Evolutionary conservation across 2,797 vertebrate species (phyloP).

Genomic region (Toxotes lorentzi): DNA sequence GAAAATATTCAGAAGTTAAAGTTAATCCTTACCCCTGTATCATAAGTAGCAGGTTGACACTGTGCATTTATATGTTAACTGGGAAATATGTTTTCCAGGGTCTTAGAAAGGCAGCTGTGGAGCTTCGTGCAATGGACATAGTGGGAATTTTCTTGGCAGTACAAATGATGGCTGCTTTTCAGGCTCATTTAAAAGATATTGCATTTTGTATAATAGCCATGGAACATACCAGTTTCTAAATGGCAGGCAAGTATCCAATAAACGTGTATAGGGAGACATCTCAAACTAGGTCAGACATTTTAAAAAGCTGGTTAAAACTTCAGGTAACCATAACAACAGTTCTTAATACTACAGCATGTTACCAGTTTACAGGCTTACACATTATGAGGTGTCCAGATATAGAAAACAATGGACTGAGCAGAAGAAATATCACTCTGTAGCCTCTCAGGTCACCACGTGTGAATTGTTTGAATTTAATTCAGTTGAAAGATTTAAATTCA

Average conservation of each 20-base stretch:
- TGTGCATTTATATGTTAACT: background rate
- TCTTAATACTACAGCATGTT: background rate
- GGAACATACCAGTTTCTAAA: background rate
- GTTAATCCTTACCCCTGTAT: background rate
- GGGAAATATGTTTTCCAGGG: background rate
- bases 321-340: background rate
- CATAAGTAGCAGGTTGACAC: too few relatives aligned
- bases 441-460: background rate
- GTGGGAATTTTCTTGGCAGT: conserved; percentile 11
- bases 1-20: background rate
- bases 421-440: background rate
- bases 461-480: too few relatives aligned
- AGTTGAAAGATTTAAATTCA: background rate
- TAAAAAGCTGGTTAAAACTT: background rate
- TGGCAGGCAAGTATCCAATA: background rate
- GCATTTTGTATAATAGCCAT: background rate
- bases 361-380: background rate
- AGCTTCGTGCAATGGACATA: background rate
- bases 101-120: conserved; percentile 13
- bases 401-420: background rate
- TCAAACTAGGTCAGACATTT: background rate
- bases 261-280: background rate
- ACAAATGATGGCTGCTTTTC: conserved; percentile 1
- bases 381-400: background rate
- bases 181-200: conserved; percentile 6